These are phyloP conservation scores for Papilio protenor DNA, from an alignment of 2,888 invertebrate genomes.

Conservation along the genomic window DNA sequence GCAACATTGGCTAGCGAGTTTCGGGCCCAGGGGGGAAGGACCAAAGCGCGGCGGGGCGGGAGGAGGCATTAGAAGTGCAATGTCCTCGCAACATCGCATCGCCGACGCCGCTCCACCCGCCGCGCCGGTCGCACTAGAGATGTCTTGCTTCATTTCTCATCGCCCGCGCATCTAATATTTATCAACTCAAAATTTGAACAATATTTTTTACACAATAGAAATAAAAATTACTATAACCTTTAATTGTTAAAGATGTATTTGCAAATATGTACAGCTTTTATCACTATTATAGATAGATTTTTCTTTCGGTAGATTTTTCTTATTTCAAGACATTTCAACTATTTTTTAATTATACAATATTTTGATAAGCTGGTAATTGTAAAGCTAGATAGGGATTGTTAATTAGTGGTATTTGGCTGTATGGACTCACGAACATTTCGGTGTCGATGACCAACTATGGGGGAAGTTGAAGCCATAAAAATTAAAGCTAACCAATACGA, in stretches of 20 bases:
- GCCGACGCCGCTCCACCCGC: not conserved
- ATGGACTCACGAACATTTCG: slow-evolving; percentile 59
- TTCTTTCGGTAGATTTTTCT: not conserved
- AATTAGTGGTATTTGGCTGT: slow-evolving; percentile 63
- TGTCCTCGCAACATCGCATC: slow-evolving; percentile 79
- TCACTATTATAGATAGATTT: not conserved
- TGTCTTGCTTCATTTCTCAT: slow-evolving; percentile 66
- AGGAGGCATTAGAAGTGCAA: slow-evolving; percentile 76
- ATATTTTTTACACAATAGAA: slow-evolving; percentile 54
- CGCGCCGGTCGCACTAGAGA: slow-evolving; percentile 58
- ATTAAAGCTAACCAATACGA: slow-evolving; percentile 60
- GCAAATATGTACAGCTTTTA: not conserved
- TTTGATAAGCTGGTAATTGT: slow-evolving; percentile 12
- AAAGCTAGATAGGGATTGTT: slow-evolving; percentile 43
- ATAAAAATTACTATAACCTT: slow-evolving; percentile 28
- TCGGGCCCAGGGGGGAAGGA: slow-evolving; percentile 74
- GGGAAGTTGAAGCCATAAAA: slow-evolving; percentile 80
- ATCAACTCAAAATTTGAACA: slow-evolving; percentile 62
- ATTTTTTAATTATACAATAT: slow-evolving; percentile 29
- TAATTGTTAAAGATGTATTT: not conserved
- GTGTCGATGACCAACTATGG: slow-evolving; percentile 77
- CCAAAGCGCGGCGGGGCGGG: slow-evolving; percentile 62
- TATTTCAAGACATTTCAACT: slow-evolving; percentile 25
- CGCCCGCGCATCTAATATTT: slow-evolving; percentile 58
- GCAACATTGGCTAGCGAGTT: slow-evolving; percentile 76